Percentiles rank a stretch among this genome's conserved stretches.
Conservation (phyloP, 1,140 invertebrate species). For the Psilanteris sp. region DNA sequence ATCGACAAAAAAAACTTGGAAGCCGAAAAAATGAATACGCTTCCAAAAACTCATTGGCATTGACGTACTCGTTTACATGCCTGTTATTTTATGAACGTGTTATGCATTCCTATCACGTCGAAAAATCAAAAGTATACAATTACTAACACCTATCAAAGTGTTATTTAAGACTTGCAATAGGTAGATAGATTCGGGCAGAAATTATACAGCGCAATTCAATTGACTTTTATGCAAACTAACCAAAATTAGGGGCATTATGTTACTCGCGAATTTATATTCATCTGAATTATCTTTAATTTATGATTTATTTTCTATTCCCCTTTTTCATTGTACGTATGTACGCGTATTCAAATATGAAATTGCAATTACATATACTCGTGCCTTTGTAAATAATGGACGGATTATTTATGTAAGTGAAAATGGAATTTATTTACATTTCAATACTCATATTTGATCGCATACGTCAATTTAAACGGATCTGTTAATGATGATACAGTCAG, state of each 20-base stretch:
- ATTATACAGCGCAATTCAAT: conserved; percentile 8
- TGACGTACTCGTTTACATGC: conserved; percentile 13
- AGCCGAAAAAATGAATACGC: too few species aligned
- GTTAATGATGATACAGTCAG: conserved; percentile 31
- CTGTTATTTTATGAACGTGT: conserved; percentile 16
- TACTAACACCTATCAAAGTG: conserved; percentile 29
- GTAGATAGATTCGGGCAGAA: too few species aligned
- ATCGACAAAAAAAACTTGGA: too few species aligned
- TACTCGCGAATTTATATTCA: too few species aligned
- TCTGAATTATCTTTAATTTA: too few species aligned
- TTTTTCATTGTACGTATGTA: too few species aligned
- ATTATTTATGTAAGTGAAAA: conserved; percentile 55
- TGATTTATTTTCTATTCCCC: too few species aligned
- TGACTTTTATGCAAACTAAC: conserved; percentile 11
- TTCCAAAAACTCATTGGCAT: conserved; percentile 3
- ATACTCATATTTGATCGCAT: conserved; percentile 15
- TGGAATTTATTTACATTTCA: conserved; percentile 52
- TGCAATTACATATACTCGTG: too few species aligned
- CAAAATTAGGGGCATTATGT: conserved; percentile 32
- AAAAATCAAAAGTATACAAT: conserved; percentile 48
- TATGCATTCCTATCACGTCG: conserved; percentile 30
- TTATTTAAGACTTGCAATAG: too few species aligned
- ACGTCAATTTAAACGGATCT: conserved; percentile 35
- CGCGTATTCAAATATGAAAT: too few species aligned
- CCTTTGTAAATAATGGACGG: too few species aligned